Base-by-base conservation (phyloP, 2,797 vertebrate genomes). In the Pantherophis alleghaniensis region DNA sequence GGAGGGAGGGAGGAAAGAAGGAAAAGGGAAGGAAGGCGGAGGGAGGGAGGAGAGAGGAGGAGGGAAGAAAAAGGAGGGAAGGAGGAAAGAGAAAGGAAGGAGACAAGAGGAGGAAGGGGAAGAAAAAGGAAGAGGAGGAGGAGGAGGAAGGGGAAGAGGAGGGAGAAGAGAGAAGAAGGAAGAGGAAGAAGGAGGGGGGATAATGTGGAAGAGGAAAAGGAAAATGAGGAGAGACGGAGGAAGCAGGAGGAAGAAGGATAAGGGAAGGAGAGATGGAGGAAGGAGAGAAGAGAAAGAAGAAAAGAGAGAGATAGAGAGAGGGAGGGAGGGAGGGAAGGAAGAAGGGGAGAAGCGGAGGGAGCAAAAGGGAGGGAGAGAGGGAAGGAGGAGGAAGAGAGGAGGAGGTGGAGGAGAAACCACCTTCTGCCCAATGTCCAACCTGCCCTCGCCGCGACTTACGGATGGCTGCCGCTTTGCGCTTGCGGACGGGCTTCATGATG, bases 401-500 rank as follows among this genome's bases (percentile, higher is more conserved):
- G 5, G 51, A n/a, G 26, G 10, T 37, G 7, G 6, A 56, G 86
- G 28, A 32, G 7, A 79, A 79, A 22, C 37, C 37, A 3, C 7
- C 7, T 22, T 14, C 32, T 13, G 13, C 7, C 12, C 12, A 1
- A 7, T 2, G 16, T 22, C 74, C n/a, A 60, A 56, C 16, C 88
- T 90, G 92, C 51, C 79, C 88, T 51, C 24, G 60, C 16, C 2
- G 13, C 0, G 56, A 91, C 99, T 98, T 97, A 99, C 99, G 98
- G 88, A 99, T 98, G 9, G 99, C 97, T 0, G 98, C 98, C 0
- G 99, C 98, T 97, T 99, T 99, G 97, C 99, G 99, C 91, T 99
- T 99, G 95, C 99, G 99, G 55, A 99, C 98, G 0, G 99, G 99
- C 94, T 99, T 99, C 99, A 99, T 99, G 96, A 99, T 99, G 96